These are phyloP conservation scores for Neotragus pygmaeus DNA, from an alignment of 2,113 vertebrate species.

Conservation along the genomic window DNA sequence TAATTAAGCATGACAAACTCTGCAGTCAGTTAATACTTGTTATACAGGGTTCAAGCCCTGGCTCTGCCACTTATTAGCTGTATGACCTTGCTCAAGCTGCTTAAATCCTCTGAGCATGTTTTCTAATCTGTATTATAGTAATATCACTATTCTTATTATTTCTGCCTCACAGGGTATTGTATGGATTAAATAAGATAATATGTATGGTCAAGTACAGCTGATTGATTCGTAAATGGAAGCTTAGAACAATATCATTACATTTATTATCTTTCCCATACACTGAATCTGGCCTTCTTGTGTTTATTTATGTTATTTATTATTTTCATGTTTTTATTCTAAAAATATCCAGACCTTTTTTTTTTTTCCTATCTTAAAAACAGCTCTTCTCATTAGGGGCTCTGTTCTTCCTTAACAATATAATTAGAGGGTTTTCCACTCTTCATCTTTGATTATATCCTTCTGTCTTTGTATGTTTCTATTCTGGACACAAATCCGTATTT, in stretches of 20 bases:
- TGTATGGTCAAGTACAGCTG: background rate
- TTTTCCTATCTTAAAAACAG: background rate
- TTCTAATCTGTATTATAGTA: background rate
- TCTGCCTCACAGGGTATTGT: background rate
- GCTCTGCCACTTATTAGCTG: background rate
- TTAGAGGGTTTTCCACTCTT: background rate
- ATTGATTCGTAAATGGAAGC: background rate
- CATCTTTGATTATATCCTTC: background rate
- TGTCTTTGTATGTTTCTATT: background rate
- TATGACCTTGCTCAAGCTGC: background rate
- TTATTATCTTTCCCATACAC: background rate
- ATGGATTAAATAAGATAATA: background rate
- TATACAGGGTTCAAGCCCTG: background rate
- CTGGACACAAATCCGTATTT: background rate
- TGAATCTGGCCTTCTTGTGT: background rate
- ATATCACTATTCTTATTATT: background rate
- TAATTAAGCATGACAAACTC: background rate
- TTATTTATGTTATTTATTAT: background rate
- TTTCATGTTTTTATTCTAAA: background rate
- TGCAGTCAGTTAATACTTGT: background rate
- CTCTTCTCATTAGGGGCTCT: background rate
- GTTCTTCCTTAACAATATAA: background rate
- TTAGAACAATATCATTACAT: background rate
- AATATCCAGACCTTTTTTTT: background rate
- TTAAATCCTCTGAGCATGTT: background rate